Evolutionary conservation across 1,140 invertebrate genomes (phyloP).

Genomic region (Anastrepha obliqua): DNA sequence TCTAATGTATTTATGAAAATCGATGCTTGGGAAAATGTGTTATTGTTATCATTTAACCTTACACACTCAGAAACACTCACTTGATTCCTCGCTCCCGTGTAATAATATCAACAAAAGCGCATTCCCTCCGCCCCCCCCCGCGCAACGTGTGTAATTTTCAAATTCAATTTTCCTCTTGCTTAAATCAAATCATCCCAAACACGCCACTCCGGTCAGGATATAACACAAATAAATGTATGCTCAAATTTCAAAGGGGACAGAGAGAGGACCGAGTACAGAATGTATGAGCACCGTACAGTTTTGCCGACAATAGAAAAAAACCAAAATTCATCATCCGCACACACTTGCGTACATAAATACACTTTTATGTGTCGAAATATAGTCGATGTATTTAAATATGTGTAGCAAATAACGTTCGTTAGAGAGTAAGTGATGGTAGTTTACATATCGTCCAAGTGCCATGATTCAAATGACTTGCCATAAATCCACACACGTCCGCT

Average conservation of each 20-base stretch:
- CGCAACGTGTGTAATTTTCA: conserved; percentile 43
- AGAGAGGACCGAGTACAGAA: neutral
- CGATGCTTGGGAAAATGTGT: neutral
- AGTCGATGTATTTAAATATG: neutral
- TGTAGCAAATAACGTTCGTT: neutral
- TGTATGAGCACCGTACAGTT: neutral
- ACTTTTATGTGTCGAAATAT: neutral
- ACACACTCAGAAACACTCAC: neutral
- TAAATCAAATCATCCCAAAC: conserved; percentile 56
- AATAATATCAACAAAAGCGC: neutral
- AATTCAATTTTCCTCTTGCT: conserved; percentile 57
- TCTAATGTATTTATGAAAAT: neutral
- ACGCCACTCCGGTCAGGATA: neutral
- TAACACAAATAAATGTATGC: conserved; percentile 53
- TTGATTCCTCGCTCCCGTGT: neutral
- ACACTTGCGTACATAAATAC: neutral
- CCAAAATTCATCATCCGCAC: neutral
- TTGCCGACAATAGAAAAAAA: neutral
- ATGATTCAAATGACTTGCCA: conserved; percentile 43
- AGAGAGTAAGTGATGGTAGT: neutral
- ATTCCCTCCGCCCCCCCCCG: no score
- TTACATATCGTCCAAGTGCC: conserved; percentile 10
- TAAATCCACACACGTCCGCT: conserved; percentile 5
- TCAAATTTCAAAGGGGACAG: conserved; percentile 17
- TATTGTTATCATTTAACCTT: conserved; percentile 8